Conservation (phyloP, 2,113 vertebrate species). For the Tichodroma muraria region DNA sequence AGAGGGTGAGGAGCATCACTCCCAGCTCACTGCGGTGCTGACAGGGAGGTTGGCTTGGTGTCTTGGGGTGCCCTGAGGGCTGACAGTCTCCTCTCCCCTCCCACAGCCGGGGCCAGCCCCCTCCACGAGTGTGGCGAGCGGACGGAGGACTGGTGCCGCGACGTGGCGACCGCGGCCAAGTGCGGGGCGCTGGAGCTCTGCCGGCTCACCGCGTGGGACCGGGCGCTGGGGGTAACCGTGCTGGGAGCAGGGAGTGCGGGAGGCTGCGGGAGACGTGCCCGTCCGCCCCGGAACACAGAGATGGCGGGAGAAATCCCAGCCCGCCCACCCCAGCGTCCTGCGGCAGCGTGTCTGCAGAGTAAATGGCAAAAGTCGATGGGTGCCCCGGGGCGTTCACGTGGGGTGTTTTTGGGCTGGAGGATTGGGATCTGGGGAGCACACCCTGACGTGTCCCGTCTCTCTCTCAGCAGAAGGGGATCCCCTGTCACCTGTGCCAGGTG, state of each 20-base stretch:
- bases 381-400: fast-evolving
- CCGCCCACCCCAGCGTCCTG: not conserved
- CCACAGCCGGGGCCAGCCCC: conserved; percentile 75
- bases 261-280: no score
- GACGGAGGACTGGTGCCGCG: conserved; percentile 86
- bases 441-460: fast-evolving
- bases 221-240: conserved; percentile 73
- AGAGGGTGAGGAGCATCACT: not conserved
- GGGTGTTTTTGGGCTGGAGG: not conserved
- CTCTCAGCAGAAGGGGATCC: conserved; percentile 78
- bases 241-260: fast-evolving
- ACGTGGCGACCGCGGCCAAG: conserved; percentile 76
- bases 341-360: not conserved
- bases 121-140: conserved; percentile 79
- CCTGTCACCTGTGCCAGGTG: conserved; percentile 87
- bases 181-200: conserved; percentile 85
- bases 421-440: not conserved
- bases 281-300: not conserved
- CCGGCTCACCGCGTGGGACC: conserved; percentile 80
- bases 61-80: fast-evolving
- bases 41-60: no score
- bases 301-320: not conserved
- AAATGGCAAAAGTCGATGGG: fast-evolving
- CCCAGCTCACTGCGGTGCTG: fast-evolving
- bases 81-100: not conserved